Evolutionary conservation across 2,113 vertebrate genomes (phyloP).

Genomic region (Chrysemys picta): DNA sequence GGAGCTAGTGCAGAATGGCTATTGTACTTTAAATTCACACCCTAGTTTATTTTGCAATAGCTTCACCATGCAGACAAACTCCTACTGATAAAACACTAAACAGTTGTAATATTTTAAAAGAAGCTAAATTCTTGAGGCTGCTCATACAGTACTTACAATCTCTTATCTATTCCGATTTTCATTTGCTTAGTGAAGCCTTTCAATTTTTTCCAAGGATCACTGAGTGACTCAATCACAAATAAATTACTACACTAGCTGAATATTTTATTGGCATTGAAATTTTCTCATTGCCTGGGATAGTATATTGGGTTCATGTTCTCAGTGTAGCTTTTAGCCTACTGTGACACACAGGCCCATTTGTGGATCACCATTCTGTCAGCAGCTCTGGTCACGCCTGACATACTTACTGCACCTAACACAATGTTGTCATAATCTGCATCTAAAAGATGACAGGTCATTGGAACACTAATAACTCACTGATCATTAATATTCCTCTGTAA

Average conservation of each 20-base stretch:
- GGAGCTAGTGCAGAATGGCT: neutral
- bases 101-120: neutral
- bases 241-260: rapidly evolving
- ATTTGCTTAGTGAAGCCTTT: neutral
- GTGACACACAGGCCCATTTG: neutral
- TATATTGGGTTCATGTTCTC: neutral
- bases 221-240: neutral
- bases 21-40: neutral
- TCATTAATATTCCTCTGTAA: neutral
- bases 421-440: neutral
- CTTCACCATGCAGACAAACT: neutral
- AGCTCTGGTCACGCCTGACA: neutral
- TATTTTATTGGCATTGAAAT: rapidly evolving
- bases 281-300: neutral
- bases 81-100: neutral
- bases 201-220: neutral
- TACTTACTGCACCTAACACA: neutral
- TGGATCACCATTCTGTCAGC: neutral
- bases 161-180: neutral
- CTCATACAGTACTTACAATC: neutral
- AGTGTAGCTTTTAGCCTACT: neutral
- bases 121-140: rapidly evolving
- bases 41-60: neutral
- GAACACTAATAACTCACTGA: neutral
- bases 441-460: neutral